phyloP scores from a whole-genome alignment of 23 tunicate species.

The Ascidia mentula region DNA sequence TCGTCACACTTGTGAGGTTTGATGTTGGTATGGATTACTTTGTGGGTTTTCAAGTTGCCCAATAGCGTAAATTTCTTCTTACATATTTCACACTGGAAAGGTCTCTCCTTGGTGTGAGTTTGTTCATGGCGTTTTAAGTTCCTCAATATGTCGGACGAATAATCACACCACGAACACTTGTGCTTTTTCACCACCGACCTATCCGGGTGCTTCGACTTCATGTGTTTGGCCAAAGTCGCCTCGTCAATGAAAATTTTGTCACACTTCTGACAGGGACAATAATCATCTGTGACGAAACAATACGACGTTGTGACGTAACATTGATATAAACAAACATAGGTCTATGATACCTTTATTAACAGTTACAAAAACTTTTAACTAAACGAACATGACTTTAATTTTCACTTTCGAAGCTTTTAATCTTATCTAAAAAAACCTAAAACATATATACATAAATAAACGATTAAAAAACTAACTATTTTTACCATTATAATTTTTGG shows the following conservation, averaged over 20 bases:
- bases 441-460: too few relatives aligned
- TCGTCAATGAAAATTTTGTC: constrained; percentile 21
- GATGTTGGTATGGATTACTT: constrained; percentile 33
- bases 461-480: too few relatives aligned
- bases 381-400: too few relatives aligned
- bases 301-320: neutral
- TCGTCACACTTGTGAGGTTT: constrained; percentile 20
- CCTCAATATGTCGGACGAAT: constrained; percentile 20
- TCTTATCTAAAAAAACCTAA: too few relatives aligned
- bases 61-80: constrained; percentile 18
- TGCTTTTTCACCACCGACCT: constrained; percentile 24
- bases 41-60: constrained; percentile 28
- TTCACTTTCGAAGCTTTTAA: too few relatives aligned
- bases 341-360: too few relatives aligned
- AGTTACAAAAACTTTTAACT: too few relatives aligned
- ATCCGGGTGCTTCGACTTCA: constrained; percentile 32
- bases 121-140: constrained; percentile 21
- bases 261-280: constrained; percentile 23
- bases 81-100: constrained; percentile 41
- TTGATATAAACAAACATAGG: too few relatives aligned
- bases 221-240: constrained; percentile 12
- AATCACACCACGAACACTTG: constrained; percentile 35
- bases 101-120: constrained; percentile 27
- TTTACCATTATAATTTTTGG: too few relatives aligned
- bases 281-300: constrained; percentile 13